Evolutionary conservation across 2,113 vertebrate species (phyloP), one percentile per base, ranked within the genome.

Genomic region (Crotalus viridis): DNA sequence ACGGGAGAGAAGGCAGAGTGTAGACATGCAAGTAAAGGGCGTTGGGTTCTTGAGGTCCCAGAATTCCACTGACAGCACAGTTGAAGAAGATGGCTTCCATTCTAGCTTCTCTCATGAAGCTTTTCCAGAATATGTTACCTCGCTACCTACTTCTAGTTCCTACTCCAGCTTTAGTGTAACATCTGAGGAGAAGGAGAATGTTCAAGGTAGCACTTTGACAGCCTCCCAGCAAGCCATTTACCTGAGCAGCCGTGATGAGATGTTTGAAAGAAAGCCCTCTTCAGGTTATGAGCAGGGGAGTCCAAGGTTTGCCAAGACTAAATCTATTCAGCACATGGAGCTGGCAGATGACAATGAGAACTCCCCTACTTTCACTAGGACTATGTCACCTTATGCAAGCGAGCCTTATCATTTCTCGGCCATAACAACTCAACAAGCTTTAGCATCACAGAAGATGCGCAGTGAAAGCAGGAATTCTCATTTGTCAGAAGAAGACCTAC

Each of bases 91-190:
- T 0, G 98, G 98, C 88, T 99, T 98, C 95, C 98, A 98, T 28
- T 97, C 98, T 1, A 98, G 97, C 93, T 99, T 98, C 97, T 98
- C 98, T 46, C 98, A 98, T 0, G 98, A 98, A 94, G 97, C 97
- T 91, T 98, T 98, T 89, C 97, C 97, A 0, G 97, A 98, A 91
- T 99, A 98, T 15, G 98, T 98, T 12, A 97, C 97, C 33, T 99
- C 99, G 22, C 97, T 98, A 91, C 98, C 98, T 0, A 98, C 98
- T 10, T 99, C 99, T 93, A 99, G 98, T 96, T 98, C 98, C 90
- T 99, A 99, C 95, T 99, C 99, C 22, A 99, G 98, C 97, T 99
- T 99, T 97, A 99, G 98, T 0, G 98, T 98, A 46, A 98, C 98
- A 0, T 99, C 98, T 0, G 98, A 99, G 94, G 99, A 99, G 95